Conservation (phyloP, 1,140 invertebrate species). For the Monomorium pharaonis region DNA sequence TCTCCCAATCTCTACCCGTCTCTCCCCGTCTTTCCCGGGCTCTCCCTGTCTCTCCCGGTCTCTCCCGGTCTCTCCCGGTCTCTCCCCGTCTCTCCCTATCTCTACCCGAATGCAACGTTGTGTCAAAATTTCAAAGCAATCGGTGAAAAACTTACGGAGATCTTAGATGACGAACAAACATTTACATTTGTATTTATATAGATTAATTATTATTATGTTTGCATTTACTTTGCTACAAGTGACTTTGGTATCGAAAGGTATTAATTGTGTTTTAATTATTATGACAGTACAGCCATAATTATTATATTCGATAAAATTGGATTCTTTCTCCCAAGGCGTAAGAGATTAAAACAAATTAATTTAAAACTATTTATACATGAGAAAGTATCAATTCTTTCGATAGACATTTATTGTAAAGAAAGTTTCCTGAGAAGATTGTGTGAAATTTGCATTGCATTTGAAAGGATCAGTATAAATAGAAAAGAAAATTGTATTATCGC, state of each 20-base stretch:
- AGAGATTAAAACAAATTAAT: neutral
- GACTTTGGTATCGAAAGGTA: neutral
- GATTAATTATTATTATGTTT: too few relatives aligned
- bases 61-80: too few relatives aligned
- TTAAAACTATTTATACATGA: neutral
- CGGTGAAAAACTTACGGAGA: too few relatives aligned
- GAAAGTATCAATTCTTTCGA: neutral
- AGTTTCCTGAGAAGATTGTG: neutral
- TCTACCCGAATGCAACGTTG: too few relatives aligned
- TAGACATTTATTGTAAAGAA: neutral
- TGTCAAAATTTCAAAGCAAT: too few relatives aligned
- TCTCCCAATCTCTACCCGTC: too few relatives aligned
- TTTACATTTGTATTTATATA: too few relatives aligned
- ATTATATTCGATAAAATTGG: neutral
- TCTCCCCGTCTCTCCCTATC: too few relatives aligned
- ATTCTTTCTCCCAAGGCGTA: neutral
- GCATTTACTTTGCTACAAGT: neutral
- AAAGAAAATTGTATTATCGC: conserved; percentile 11
- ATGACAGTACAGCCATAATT: neutral
- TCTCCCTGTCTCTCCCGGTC: too few relatives aligned
- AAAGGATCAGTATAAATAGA: neutral
- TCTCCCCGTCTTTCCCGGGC: too few relatives aligned
- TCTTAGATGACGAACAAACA: too few relatives aligned
- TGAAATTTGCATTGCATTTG: neutral
- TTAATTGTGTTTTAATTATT: neutral